A percentile compares a stretch with the other conserved stretches of the same genome.
phyloP scores from a whole-genome alignment of 2,888 invertebrate species.

The Eretmocerus hayati region DNA sequence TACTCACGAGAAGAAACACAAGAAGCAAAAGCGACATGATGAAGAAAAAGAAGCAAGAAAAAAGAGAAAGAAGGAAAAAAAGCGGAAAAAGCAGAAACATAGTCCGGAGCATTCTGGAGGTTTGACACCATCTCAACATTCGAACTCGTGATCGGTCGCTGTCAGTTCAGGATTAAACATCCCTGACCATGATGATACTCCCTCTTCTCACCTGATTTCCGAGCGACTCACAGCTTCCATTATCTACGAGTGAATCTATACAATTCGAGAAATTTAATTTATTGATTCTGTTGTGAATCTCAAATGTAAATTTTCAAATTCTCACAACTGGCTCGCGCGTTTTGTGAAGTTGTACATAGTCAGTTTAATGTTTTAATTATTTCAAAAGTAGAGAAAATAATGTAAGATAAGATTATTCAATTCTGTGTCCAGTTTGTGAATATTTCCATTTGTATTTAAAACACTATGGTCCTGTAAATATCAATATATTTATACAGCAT shows the following conservation, averaged over 20 bases:
- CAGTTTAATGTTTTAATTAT: no score
- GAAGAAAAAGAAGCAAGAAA: slow-evolving; percentile 84
- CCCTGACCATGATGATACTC: slow-evolving; percentile 18
- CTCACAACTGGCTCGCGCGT: no score
- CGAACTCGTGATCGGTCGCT: slow-evolving; percentile 47
- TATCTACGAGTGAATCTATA: not conserved
- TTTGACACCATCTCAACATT: slow-evolving; percentile 57
- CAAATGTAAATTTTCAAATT: no score
- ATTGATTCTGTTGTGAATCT: no score
- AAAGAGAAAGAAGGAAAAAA: slow-evolving; percentile 92
- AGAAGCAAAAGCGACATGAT: slow-evolving; percentile 88
- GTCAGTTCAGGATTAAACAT: slow-evolving; percentile 15
- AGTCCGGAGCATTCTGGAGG: slow-evolving; percentile 78
- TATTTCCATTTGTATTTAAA: no score
- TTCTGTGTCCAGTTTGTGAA: no score
- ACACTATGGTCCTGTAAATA: no score
- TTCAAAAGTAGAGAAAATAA: no score
- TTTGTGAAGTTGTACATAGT: no score
- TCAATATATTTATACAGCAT: no score
- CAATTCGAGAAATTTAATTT: not conserved
- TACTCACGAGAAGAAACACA: slow-evolving; percentile 90
- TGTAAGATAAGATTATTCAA: no score
- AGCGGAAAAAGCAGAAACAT: slow-evolving; percentile 89
- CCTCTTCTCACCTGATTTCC: slow-evolving; percentile 17
- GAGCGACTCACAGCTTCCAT: no score